These are phyloP conservation scores for Portunus trituberculatus DNA, from an alignment of 1,140 invertebrate species.

Conservation along the genomic window DNA sequence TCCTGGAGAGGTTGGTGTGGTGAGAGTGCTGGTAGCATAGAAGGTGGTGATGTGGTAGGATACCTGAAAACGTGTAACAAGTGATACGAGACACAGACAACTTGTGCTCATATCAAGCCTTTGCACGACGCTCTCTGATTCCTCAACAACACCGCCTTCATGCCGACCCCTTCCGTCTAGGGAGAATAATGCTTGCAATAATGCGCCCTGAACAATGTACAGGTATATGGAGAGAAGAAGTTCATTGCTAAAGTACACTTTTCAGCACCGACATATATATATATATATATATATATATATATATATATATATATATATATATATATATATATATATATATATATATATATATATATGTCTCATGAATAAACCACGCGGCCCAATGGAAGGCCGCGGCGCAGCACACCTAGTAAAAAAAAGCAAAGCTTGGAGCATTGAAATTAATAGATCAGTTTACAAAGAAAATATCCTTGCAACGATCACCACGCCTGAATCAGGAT, in stretches of 20 bases:
- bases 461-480: no score
- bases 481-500: background rate
- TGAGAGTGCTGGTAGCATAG: background rate
- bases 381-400: no score
- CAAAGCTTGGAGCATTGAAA: no score
- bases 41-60: background rate
- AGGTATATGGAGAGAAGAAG: no score
- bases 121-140: background rate
- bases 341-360: background rate
- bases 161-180: background rate
- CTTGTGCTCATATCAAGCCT: background rate
- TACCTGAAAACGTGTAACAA: background rate
- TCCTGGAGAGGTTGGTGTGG: background rate
- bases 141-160: background rate
- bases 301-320: background rate
- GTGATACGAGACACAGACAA: background rate
- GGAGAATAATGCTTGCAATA: no score
- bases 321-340: background rate
- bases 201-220: no score
- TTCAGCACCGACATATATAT: background rate
- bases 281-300: background rate
- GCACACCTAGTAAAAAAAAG: no score
- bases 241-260: no score
- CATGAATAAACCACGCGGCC: no score
- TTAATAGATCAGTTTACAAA: no score